A percentile compares a stretch with the other conserved stretches of the same genome.
phyloP scores from a whole-genome alignment of 2,888 invertebrate genomes.

The Lobophora halterata region DNA sequence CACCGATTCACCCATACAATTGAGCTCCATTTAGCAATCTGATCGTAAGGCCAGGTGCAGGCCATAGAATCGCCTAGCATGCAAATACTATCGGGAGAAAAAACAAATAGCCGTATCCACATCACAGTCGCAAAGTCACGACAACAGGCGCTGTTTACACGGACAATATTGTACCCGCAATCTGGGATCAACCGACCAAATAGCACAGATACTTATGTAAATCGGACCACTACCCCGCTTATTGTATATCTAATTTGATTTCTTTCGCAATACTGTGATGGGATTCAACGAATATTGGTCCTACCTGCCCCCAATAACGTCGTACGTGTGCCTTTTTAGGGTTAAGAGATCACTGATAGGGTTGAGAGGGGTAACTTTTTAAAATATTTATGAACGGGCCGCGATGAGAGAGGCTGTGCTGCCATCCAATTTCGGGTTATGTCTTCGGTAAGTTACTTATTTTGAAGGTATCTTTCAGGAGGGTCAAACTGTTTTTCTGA shows the following conservation, averaged over 20 bases:
- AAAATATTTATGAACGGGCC: slow-evolving; percentile 76
- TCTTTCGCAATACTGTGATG: slow-evolving; percentile 76
- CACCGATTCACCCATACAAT: slow-evolving; percentile 1
- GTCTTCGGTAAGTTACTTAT: slow-evolving; percentile 75
- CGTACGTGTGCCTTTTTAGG: slow-evolving; percentile 60
- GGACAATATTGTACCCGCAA: slow-evolving; percentile 76
- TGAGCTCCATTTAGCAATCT: slow-evolving; percentile 13
- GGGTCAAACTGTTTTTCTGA: slow-evolving; percentile 66
- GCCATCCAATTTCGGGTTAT: slow-evolving; percentile 80
- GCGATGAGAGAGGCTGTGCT: slow-evolving; percentile 58
- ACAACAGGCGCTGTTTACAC: slow-evolving; percentile 46
- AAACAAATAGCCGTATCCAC: slow-evolving; percentile 44
- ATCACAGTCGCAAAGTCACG: slow-evolving; percentile 49
- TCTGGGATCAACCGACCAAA: slow-evolving; percentile 75
- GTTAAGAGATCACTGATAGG: slow-evolving; percentile 73
- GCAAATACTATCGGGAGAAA: slow-evolving; percentile 36
- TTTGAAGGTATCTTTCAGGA: slow-evolving; percentile 56
- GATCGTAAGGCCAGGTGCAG: slow-evolving; percentile 28
- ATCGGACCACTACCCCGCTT: slow-evolving; percentile 72
- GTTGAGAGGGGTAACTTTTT: slow-evolving; percentile 67
- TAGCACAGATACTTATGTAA: slow-evolving; percentile 78
- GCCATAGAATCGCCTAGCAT: slow-evolving; percentile 28
- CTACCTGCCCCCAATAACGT: slow-evolving; percentile 72
- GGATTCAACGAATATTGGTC: slow-evolving; percentile 69
- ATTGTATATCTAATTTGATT: slow-evolving; percentile 81